These are phyloP conservation scores for Artibeus lituratus DNA, from an alignment of 2,797 vertebrate species.

Conservation along the genomic window DNA sequence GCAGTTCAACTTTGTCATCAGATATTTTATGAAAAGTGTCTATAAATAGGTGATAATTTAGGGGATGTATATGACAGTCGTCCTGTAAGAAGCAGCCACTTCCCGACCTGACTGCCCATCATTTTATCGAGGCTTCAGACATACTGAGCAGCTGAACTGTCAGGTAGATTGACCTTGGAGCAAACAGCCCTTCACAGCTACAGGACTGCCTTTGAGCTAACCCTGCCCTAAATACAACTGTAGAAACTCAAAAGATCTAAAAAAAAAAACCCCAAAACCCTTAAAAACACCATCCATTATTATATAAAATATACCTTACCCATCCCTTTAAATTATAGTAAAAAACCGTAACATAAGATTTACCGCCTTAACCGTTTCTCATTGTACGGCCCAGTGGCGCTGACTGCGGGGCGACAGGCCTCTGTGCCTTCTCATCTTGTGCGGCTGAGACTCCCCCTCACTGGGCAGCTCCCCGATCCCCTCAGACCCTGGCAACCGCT, in stretches of 20 bases:
- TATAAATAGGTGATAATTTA: not conserved
- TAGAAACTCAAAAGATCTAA: not conserved
- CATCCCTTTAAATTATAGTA: not conserved
- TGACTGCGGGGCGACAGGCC: not conserved
- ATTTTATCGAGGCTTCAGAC: not conserved
- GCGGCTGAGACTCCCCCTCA: not conserved
- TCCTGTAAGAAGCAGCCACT: not conserved
- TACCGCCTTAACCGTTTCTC: not conserved
- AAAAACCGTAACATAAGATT: not conserved
- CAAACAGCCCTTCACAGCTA: not conserved
- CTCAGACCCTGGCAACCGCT: not conserved
- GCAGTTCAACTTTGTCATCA: not conserved
- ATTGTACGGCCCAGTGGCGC: not conserved
- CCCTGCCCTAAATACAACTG: not conserved
- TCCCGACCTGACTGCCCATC: not conserved
- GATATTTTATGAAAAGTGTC: not conserved
- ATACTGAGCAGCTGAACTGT: not conserved
- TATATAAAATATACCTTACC: not conserved
- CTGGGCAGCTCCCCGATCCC: not conserved
- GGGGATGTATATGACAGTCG: not conserved
- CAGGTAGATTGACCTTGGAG: not conserved
- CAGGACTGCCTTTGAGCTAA: not conserved
- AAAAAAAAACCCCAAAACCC: not conserved
- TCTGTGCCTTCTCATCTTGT: not conserved
- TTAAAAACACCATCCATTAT: not conserved